Conservation (phyloP, 1,140 invertebrate species). For the Hyposmocoma kahamanoa region DNA sequence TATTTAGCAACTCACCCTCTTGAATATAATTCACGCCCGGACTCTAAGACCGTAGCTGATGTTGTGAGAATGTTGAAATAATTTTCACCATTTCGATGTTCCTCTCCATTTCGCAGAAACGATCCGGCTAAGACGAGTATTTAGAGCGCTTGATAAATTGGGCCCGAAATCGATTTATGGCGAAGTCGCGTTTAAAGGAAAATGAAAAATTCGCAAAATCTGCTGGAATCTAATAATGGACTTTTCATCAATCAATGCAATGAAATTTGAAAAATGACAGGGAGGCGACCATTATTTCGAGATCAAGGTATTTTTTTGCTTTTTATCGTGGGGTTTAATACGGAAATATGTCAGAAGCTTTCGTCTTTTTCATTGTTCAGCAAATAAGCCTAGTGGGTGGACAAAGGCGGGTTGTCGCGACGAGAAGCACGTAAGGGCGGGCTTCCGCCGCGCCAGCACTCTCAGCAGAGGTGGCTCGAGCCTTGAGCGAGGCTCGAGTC, state of each 20-base stretch:
- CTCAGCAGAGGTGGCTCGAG: conserved; percentile 40
- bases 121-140: conserved; percentile 39
- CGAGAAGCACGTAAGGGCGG: conserved; percentile 62
- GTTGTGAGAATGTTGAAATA: conserved; percentile 35
- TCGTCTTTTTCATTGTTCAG: conserved; percentile 68
- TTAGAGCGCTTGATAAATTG: conserved; percentile 61
- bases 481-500: conserved; percentile 9
- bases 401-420: conserved; percentile 64
- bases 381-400: conserved; percentile 69
- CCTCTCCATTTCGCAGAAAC: conserved; percentile 46
- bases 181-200: conserved; percentile 43
- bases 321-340: conserved; percentile 25
- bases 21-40: conserved; percentile 24
- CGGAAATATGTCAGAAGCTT: conserved; percentile 52
- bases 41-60: conserved; percentile 16
- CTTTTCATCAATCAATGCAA: conserved; percentile 61
- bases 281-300: conserved; percentile 33
- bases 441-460: conserved; percentile 67
- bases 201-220: conserved; percentile 62
- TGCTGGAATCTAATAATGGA: conserved; percentile 53
- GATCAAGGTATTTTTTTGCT: conserved; percentile 23
- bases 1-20: conserved; percentile 21
- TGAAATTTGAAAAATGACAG: conserved; percentile 44
- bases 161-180: conserved; percentile 50
- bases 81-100: conserved; percentile 42